Base-by-base conservation (phyloP, 2,888 invertebrate genomes). In the Lottia scabra region DNA sequence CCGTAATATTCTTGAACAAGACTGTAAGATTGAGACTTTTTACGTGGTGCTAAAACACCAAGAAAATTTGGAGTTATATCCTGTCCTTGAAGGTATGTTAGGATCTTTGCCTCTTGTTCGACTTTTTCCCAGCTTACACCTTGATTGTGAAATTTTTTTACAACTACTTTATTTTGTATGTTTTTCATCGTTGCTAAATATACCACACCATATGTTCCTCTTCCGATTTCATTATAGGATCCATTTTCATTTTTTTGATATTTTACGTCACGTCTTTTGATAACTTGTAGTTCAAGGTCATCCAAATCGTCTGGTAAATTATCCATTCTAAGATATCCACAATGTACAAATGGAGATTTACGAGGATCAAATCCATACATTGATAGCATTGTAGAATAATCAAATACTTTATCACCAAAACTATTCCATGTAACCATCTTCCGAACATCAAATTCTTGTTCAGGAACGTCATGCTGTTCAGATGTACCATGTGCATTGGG, bases 1-100 rank as follows among this genome's bases (percentile, higher is more conserved):
- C 75, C 77, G 44, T 75, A 77, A 65, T 75, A 77, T 63, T 77
- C 75, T 72, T 73, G 73, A 13, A 77, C 73, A 23, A 77, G 75
- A 43, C 73, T 75, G 67, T 73, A 73, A 48, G 75, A 72, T 44
- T 73, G 71, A 15, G 67, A 67, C 38, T 68, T 68, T 26, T 71
- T 74, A n/a, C 12, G 19, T 23, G 56, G 23, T 56, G 19, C 70
- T 56, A 56, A 23, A n/a, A 77, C 67, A 4, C 77, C 77, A 64
- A 75, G 75, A 43, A 77, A 75, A 43, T 71, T 69, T 1, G 77
- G 77, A 16, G 75, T 77, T 45, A 77, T 75, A 3, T 75, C 73
- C 5, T 75, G 73, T 13, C 73, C 77, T 64, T 77, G 73, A 13
- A 77, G 68, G 63, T 73, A 73, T 64, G 70, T 64, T 38, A 77